These are phyloP conservation scores for Heliconius cydno DNA, from an alignment of 2,888 invertebrate genomes.

Conservation along the genomic window DNA sequence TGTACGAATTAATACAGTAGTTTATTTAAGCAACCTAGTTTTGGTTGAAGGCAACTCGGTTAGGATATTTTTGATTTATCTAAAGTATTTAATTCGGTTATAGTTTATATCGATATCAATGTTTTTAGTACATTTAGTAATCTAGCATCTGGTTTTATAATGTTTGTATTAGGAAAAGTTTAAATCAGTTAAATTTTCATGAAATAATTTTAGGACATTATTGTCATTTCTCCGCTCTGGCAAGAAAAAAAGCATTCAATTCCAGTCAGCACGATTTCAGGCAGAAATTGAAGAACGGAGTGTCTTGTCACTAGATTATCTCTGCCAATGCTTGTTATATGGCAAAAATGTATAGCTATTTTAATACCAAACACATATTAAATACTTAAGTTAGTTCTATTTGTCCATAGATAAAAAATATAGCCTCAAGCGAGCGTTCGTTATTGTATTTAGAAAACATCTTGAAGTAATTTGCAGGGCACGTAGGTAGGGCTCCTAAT, in stretches of 20 bases:
- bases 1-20: constrained; percentile 44
- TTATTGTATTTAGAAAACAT: constrained; percentile 37
- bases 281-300: too few species aligned
- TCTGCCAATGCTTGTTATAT: too few species aligned
- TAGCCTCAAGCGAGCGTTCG: not conserved
- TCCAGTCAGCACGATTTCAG: too few species aligned
- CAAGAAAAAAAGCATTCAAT: too few species aligned
- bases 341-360: too few species aligned
- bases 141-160: not conserved
- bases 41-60: constrained; percentile 15
- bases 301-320: too few species aligned
- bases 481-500: constrained; percentile 42
- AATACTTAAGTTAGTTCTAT: not conserved
- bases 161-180: not conserved
- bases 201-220: too few species aligned
- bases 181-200: not conserved
- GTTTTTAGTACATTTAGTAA: not conserved
- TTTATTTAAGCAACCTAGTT: constrained; percentile 42
- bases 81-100: not conserved
- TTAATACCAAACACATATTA: not conserved
- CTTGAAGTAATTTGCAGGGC: constrained; percentile 43
- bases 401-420: constrained; percentile 8
- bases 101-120: not conserved
- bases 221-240: too few species aligned
- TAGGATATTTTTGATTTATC: constrained; percentile 29